Percentiles rank a stretch among this genome's conserved stretches.
These are phyloP conservation scores for Xiphophorus couchianus DNA, from an alignment of 2,113 vertebrate genomes.

Conservation along the genomic window DNA sequence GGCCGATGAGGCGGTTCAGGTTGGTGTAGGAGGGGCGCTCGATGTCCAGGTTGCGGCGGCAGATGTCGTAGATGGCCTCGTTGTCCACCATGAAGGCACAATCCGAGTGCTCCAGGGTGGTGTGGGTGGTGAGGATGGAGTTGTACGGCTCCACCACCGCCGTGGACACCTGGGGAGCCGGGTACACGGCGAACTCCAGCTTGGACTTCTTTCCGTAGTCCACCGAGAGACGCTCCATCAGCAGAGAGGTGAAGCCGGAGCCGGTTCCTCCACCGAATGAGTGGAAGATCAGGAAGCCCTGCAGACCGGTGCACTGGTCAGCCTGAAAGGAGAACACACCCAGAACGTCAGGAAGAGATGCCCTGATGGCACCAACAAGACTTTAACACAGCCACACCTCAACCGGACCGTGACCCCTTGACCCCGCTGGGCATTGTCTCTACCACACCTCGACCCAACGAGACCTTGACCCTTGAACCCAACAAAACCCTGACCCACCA, in stretches of 20 bases:
- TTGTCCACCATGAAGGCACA: constrained; percentile 76
- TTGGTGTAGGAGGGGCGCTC: constrained; percentile 87
- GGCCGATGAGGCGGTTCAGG: constrained; percentile 85
- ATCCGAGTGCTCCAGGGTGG: constrained; percentile 79
- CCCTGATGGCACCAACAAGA: no score
- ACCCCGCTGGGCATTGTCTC: no score
- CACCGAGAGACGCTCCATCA: constrained; percentile 82
- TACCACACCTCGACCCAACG: no score
- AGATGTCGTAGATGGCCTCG: constrained; percentile 69
- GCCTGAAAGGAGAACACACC: constrained; percentile 53
- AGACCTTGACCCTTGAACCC: background rate
- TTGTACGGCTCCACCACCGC: constrained; percentile 89
- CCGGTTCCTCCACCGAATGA: constrained; percentile 80
- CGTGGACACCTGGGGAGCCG: constrained; percentile 80
- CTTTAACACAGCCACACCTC: no score
- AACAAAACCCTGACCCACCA: constrained; percentile 46
- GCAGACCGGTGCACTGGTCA: constrained; percentile 81
- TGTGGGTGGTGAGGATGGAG: constrained; percentile 82
- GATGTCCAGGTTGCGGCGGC: constrained; percentile 84
- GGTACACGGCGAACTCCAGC: constrained; percentile 74
- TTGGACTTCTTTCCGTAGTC: constrained; percentile 82
- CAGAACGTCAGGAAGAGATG: background rate
- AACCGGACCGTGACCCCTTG: no score
- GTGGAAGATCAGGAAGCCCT: constrained; percentile 82
- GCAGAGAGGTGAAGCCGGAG: constrained; percentile 82